Percentiles rank a stretch among this genome's conserved stretches.
These are phyloP conservation scores for Poeciliopsis paucimaculata DNA, from an alignment of 2,797 vertebrate species.

Conservation along the genomic window DNA sequence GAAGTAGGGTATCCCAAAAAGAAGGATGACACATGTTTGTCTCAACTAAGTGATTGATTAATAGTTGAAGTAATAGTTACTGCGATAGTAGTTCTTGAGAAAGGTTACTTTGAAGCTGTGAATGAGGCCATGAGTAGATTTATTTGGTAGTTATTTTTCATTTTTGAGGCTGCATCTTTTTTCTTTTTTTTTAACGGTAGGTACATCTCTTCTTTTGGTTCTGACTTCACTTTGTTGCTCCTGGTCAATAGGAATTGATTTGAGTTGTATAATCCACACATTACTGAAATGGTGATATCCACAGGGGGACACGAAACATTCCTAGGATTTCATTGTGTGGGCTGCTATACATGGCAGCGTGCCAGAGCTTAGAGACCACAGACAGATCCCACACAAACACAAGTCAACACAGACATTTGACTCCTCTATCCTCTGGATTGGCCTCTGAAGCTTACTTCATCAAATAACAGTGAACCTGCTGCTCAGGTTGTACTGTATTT, in stretches of 20 bases:
- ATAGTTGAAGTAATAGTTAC: neutral
- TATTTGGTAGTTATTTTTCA: neutral
- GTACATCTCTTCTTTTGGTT: constrained; percentile 22
- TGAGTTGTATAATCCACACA: constrained; percentile 53
- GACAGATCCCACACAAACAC: constrained; percentile 53
- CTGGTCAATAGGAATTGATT: constrained; percentile 57
- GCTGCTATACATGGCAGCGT: constrained; percentile 47
- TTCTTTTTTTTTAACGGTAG: constrained; percentile 7
- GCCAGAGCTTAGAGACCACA: constrained; percentile 50
- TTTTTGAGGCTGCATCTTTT: neutral
- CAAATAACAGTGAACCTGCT: constrained; percentile 29
- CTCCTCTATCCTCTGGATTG: constrained; percentile 46
- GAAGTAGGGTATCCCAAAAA: neutral
- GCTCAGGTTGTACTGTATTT: constrained; percentile 21
- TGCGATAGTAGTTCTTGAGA: too few relatives aligned
- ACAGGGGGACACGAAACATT: constrained; percentile 45
- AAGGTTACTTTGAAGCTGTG: neutral
- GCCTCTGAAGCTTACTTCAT: constrained; percentile 30
- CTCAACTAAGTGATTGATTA: neutral
- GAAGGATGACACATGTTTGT: neutral
- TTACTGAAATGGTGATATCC: constrained; percentile 64
- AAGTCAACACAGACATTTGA: constrained; percentile 61
- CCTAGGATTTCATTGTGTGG: constrained; percentile 62
- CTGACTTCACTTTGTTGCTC: constrained; percentile 39
- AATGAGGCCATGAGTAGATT: neutral